Evolutionary conservation across 2,888 invertebrate species (phyloP).

Genomic region (Cantharis rustica): DNA sequence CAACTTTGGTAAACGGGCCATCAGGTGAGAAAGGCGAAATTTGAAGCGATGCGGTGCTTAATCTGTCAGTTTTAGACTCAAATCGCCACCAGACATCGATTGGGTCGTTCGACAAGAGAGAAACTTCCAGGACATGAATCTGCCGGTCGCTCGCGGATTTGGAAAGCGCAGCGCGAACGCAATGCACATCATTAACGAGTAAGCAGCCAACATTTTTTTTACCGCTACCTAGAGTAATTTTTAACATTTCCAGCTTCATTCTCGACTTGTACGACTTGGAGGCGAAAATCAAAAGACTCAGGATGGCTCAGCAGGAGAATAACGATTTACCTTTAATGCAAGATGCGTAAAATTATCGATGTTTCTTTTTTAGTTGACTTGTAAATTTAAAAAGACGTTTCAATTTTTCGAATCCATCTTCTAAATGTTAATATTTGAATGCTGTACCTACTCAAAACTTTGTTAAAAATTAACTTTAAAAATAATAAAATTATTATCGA

Average conservation of each 20-base stretch:
- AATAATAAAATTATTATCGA: conserved; percentile 20
- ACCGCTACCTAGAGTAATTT: neutral
- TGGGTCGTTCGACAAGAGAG: conserved; percentile 39
- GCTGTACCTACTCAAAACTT: conserved; percentile 11
- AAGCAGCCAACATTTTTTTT: conserved; percentile 8
- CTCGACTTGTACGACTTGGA: conserved; percentile 42
- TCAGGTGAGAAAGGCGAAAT: conserved; percentile 27
- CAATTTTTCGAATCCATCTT: neutral
- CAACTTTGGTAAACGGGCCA: conserved; percentile 68
- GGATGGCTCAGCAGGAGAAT: conserved; percentile 19
- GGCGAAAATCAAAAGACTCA: conserved; percentile 37
- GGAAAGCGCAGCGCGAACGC: conserved; percentile 64
- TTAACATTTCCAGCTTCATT: conserved; percentile 39
- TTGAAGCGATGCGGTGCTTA: neutral
- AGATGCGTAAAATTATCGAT: neutral
- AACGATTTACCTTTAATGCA: neutral
- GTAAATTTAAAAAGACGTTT: neutral
- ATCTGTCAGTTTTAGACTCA: neutral
- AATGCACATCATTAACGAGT: conserved; percentile 43
- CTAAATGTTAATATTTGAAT: conserved; percentile 14
- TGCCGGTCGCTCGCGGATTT: conserved; percentile 68
- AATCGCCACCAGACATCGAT: conserved; percentile 19
- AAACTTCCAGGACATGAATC: conserved; percentile 67
- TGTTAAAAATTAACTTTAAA: conserved; percentile 5
- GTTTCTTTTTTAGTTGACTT: neutral